Evolutionary conservation across 2,797 vertebrate species (phyloP).

Genomic region (Australoheros facetus): DNA sequence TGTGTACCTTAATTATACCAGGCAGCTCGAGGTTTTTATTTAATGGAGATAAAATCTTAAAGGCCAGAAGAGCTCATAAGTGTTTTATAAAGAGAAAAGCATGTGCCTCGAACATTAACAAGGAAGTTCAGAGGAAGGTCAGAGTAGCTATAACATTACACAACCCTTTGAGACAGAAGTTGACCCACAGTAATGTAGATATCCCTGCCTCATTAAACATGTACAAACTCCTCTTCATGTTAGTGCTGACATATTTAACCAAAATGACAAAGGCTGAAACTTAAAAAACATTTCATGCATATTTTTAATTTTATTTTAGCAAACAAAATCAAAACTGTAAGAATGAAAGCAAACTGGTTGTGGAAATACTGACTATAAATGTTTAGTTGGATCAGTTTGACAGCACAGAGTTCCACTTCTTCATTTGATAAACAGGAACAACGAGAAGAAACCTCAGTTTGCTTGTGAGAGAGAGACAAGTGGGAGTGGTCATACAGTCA

Average conservation of each 20-base stretch:
- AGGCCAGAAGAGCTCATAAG: background rate
- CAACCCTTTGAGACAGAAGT: background rate
- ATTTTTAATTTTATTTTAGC: background rate
- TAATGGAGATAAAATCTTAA: background rate
- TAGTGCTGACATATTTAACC: background rate
- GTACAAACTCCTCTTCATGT: background rate
- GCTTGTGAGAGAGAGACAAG: background rate
- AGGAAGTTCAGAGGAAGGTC: background rate
- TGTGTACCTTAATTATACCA: too few relatives aligned
- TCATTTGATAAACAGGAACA: background rate
- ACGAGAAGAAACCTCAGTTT: background rate
- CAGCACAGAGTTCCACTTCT: background rate
- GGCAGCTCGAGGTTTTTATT: background rate
- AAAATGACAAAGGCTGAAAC: background rate
- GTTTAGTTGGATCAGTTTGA: background rate
- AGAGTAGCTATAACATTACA: background rate
- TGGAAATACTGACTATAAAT: background rate
- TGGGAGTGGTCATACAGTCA: background rate
- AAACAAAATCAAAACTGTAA: background rate
- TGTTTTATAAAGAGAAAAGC: background rate
- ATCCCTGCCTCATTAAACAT: background rate
- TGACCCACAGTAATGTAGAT: background rate
- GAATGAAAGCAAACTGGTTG: background rate
- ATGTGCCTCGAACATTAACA: accelerated
- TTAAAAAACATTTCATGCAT: background rate